Evolutionary conservation across 2,113 vertebrate species (phyloP), one percentile per base, ranked within the genome.

Genomic region (Chloroceryle aenea): DNA sequence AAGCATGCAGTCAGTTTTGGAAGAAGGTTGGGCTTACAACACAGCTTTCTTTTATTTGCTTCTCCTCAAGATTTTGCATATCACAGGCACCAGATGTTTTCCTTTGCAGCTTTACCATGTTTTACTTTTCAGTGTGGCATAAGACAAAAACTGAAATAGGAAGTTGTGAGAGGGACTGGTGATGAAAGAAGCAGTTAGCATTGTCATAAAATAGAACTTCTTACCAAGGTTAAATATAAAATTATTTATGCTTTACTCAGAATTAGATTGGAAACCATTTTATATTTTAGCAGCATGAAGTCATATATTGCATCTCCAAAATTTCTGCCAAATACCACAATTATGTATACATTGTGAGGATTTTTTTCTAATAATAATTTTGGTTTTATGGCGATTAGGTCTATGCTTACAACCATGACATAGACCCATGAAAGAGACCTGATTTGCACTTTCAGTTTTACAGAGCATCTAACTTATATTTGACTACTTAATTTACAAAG

Each of bases 21-120:
- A 80, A 85, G 59, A 76, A 58, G 67, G 59, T 66, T 38, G 27
- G 14, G 7, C 79, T 62, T 62, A 69, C 0, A 7, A 66, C 50
- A 95, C 71, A 92, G 82, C 55, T 93, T 92, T 79, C 67, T 80
- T 91, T 93, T 88, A 66, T 83, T 93, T 88, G 71, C 48, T 82
- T 78, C 75, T 36, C 30, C 52, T 67, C 48, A 32, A 53, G 55
- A 55, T 62, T 94, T 93, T 95, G 83, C 75, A 48, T 90, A 80
- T 94, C 88, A 83, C 48, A 90, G 59, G 63, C 82, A 71, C 88
- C 88, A 95, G 88, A 90, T 94, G 83, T 88, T 92, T 83, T 87
- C 34, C 64, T 85, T 88, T 93, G 78, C 75, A 90, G 43, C 58
- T 85, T 92, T 72, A 26, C 67, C 3, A 0, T 53, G 55, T 77